Conservation (phyloP, 2,888 invertebrate genomes). For the Schizaphis graminum region DNA sequence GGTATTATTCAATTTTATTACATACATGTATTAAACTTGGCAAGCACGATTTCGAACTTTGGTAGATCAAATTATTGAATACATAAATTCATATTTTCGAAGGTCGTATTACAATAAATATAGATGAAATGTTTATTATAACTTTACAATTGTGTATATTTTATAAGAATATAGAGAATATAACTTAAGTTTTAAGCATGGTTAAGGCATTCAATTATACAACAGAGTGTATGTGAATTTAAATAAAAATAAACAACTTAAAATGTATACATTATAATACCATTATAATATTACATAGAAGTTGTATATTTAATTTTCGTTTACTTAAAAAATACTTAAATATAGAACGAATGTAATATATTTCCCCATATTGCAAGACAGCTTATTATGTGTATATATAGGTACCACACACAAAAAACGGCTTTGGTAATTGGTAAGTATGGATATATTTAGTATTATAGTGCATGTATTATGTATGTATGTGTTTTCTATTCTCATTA, state of each 20-base stretch:
- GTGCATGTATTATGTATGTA: background rate
- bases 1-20: no score
- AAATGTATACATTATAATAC: background rate
- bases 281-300: background rate
- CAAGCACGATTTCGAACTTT: background rate
- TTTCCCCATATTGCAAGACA: background rate
- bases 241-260: background rate
- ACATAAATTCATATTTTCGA: background rate
- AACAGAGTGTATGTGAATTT: background rate
- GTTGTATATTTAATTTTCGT: background rate
- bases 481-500: background rate
- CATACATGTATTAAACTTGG: background rate
- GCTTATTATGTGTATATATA: background rate
- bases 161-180: background rate
- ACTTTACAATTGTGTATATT: background rate
- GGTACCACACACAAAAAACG: background rate
- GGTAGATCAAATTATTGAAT: background rate
- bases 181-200: background rate
- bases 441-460: background rate
- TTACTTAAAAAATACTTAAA: background rate
- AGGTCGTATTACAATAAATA: background rate
- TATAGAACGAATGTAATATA: background rate
- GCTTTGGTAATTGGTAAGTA: background rate
- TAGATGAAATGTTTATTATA: background rate
- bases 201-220: background rate